These are phyloP conservation scores for Aurelia sp. DNA, from an alignment of 30 jellyfish, hydroid and myxozoan species.

Conservation along the genomic window DNA sequence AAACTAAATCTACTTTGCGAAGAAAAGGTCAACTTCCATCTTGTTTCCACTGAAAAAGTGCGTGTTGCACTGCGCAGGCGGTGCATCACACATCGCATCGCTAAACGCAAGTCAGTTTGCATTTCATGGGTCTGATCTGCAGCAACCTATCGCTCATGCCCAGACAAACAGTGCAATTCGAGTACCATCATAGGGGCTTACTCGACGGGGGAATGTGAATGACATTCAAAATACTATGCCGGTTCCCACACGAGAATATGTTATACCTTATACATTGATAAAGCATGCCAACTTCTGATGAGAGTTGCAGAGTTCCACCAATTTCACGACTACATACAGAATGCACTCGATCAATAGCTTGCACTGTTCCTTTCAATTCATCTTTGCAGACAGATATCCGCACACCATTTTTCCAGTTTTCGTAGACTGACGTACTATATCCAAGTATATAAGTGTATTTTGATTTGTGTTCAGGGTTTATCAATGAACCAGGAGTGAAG, in stretches of 20 bases:
- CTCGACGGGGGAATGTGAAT: no score
- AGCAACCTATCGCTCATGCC: no score
- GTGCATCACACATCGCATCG: no score
- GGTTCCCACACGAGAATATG: neutral
- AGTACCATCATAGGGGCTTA: no score
- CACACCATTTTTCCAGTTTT: slow-evolving; percentile 83
- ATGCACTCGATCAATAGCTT: slow-evolving; percentile 93
- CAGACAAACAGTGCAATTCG: no score
- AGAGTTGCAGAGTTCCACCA: slow-evolving; percentile 85
- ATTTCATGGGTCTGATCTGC: no score
- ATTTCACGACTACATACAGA: slow-evolving; percentile 83
- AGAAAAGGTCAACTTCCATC: no score
- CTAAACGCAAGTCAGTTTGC: no score
- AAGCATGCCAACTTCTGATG: slow-evolving; percentile 89
- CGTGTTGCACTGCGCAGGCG: no score
- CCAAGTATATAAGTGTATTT: slow-evolving; percentile 85
- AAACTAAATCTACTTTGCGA: no score
- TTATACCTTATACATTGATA: slow-evolving; percentile 89
- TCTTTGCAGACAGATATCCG: slow-evolving; percentile 77
- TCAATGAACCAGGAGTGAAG: slow-evolving; percentile 80
- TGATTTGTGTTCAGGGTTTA: slow-evolving; percentile 82
- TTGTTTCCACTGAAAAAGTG: no score
- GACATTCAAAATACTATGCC: no score
- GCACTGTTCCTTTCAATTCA: slow-evolving; percentile 86
- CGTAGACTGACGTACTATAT: slow-evolving; percentile 88